phyloP scores from a whole-genome alignment of 2,797 vertebrate genomes.

The Argyrosomus regius region DNA sequence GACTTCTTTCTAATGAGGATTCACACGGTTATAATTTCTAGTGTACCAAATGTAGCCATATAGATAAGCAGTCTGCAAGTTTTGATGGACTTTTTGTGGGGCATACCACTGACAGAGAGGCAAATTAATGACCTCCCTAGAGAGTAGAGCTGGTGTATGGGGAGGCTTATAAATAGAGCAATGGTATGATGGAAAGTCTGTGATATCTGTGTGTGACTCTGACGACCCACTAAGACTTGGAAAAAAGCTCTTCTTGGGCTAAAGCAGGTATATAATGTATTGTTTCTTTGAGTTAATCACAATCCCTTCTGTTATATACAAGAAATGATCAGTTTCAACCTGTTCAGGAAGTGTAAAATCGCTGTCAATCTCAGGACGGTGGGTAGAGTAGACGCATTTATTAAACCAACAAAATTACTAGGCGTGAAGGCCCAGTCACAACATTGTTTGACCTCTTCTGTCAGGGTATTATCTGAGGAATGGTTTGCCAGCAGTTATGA shows the following conservation, averaged over 20 bases:
- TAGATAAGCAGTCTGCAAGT: conserved; percentile 74
- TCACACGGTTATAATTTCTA: conserved; percentile 47
- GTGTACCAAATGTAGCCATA: conserved; percentile 51
- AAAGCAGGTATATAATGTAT: conserved; percentile 29
- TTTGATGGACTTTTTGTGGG: conserved; percentile 81
- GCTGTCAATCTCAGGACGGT: not conserved
- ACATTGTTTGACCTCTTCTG: not conserved
- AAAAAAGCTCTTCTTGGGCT: conserved; percentile 22
- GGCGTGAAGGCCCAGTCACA: not conserved
- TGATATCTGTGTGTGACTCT: conserved; percentile 67
- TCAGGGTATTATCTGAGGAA: not conserved
- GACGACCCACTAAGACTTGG: conserved; percentile 55
- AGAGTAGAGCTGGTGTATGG: conserved; percentile 65
- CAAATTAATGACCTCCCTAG: conserved; percentile 83
- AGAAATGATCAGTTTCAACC: not conserved
- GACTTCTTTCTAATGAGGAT: conserved; percentile 63
- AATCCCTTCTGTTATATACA: not conserved
- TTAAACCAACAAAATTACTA: not conserved
- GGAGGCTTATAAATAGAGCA: conserved; percentile 80
- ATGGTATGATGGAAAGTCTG: conserved; percentile 74
- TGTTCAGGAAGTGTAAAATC: not conserved
- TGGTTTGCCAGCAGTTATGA: not conserved
- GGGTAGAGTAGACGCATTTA: not conserved
- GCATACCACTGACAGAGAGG: conserved; percentile 78
- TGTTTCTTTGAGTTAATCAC: conserved; percentile 6